phyloP scores from a whole-genome alignment of 2,797 vertebrate species.

The Mormyrus proboscirostris region DNA sequence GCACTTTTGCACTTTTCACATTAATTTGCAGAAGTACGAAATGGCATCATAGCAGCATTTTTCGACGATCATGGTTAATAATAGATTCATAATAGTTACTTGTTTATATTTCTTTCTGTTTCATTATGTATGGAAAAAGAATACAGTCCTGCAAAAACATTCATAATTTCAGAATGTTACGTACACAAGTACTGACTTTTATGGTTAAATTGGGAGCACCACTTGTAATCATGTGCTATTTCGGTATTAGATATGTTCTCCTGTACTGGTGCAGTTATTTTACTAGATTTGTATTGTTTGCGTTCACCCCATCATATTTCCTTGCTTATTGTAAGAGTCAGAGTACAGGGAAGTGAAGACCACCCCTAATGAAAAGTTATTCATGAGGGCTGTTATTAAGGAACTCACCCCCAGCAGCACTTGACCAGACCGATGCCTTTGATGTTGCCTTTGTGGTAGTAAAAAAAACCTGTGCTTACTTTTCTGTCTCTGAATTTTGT shows the following conservation, averaged over 20 bases:
- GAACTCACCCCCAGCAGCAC: constrained; percentile 63
- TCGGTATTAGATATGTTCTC: too few species aligned
- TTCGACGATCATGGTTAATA: background rate
- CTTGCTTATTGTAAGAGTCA: constrained; percentile 91
- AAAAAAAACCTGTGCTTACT: background rate
- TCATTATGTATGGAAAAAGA: background rate
- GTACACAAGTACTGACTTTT: background rate
- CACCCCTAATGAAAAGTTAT: constrained; percentile 88
- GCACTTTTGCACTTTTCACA: background rate
- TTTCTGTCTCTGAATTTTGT: background rate
- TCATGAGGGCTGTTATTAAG: constrained; percentile 92
- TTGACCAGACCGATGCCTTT: constrained; percentile 61
- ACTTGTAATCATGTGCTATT: background rate
- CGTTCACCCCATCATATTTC: constrained; percentile 84
- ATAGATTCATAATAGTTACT: background rate
- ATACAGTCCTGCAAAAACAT: background rate
- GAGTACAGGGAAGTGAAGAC: constrained; percentile 93
- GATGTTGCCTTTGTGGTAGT: constrained; percentile 29
- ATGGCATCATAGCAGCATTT: background rate
- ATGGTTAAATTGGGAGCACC: background rate
- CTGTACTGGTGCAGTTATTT: too few species aligned
- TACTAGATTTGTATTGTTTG: background rate
- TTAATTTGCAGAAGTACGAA: background rate
- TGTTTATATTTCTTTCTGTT: background rate
- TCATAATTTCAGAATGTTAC: background rate